Evolutionary conservation across 23 tunicate species (phyloP).

Genomic region (Botrylloides violaceus): DNA sequence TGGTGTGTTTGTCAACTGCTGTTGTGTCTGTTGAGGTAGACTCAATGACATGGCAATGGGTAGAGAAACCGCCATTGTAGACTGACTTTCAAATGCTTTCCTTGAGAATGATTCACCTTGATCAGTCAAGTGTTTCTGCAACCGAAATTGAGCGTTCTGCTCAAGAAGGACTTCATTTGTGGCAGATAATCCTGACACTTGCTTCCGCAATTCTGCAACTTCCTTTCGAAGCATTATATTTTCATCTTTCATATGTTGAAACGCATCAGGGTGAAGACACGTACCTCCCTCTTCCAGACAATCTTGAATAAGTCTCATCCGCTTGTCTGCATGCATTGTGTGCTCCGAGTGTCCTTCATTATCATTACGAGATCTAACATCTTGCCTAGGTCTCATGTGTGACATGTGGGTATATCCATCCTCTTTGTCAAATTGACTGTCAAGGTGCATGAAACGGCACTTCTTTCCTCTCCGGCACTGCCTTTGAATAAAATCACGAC

Average conservation of each 20-base stretch:
- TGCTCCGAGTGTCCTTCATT: neutral
- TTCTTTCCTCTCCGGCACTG: conserved; percentile 86
- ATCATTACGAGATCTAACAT: neutral
- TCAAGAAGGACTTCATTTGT: conserved; percentile 95
- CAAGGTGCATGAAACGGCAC: conserved; percentile 74
- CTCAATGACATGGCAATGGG: conserved; percentile 30
- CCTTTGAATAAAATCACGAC: conserved; percentile 59
- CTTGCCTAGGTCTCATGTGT: conserved; percentile 4
- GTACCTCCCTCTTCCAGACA: neutral
- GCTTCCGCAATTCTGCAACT: conserved; percentile 72
- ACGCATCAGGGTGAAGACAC: conserved; percentile 3
- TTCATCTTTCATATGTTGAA: conserved; percentile 64
- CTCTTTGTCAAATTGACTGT: conserved; percentile 1
- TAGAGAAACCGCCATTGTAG: conserved; percentile 22
- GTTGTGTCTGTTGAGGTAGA: conserved; percentile 17
- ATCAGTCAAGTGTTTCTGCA: conserved; percentile 48
- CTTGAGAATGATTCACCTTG: conserved; percentile 2
- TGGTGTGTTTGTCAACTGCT: conserved; percentile 8
- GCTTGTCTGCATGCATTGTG: neutral
- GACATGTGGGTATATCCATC: neutral
- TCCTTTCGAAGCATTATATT: conserved; percentile 55
- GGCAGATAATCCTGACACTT: conserved; percentile 91
- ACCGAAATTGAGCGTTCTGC: conserved; percentile 96
- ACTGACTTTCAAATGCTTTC: conserved; percentile 5
- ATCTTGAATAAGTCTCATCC: neutral